Percentiles rank a stretch among this genome's conserved stretches.
These are phyloP conservation scores for Eristalis intricaria DNA, from an alignment of 2,888 invertebrate genomes.

Conservation along the genomic window DNA sequence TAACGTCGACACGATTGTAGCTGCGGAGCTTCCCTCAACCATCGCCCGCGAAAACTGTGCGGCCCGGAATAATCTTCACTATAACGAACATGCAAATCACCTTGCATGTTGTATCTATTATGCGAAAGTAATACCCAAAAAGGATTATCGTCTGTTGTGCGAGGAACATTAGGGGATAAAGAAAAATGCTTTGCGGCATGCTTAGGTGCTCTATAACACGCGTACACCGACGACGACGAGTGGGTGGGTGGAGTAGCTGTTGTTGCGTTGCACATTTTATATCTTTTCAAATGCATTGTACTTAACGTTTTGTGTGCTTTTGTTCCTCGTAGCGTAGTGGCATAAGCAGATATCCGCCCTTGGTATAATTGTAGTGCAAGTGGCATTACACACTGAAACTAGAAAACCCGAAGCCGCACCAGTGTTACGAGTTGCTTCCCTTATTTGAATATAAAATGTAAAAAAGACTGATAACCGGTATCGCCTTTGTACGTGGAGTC, in stretches of 20 bases:
- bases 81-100: constrained; percentile 59
- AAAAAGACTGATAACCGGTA: not conserved
- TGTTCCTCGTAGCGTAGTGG: constrained; percentile 31
- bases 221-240: constrained; percentile 3
- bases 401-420: constrained; percentile 57
- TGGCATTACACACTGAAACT: constrained; percentile 43
- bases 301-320: constrained; percentile 14
- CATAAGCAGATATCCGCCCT: constrained; percentile 26
- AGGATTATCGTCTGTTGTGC: constrained; percentile 63
- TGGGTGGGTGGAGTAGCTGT: constrained; percentile 48
- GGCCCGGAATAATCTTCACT: constrained; percentile 2
- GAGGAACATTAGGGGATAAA: constrained; percentile 50
- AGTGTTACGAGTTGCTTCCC: constrained; percentile 45
- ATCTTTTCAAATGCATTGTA: constrained; percentile 28
- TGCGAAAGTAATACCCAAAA: constrained; percentile 70
- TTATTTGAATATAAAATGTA: constrained; percentile 15
- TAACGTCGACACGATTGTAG: constrained; percentile 42
- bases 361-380: constrained; percentile 12
- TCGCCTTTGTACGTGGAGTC: not conserved
- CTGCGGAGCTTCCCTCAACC: constrained; percentile 21
- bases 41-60: constrained; percentile 3
- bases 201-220: constrained; percentile 22
- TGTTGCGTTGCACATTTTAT: constrained; percentile 36
- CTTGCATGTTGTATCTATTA: constrained; percentile 59
- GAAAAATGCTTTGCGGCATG: constrained; percentile 63